Conservation (phyloP, 2,797 vertebrate genomes). For the Eutrigla gurnardus region DNA sequence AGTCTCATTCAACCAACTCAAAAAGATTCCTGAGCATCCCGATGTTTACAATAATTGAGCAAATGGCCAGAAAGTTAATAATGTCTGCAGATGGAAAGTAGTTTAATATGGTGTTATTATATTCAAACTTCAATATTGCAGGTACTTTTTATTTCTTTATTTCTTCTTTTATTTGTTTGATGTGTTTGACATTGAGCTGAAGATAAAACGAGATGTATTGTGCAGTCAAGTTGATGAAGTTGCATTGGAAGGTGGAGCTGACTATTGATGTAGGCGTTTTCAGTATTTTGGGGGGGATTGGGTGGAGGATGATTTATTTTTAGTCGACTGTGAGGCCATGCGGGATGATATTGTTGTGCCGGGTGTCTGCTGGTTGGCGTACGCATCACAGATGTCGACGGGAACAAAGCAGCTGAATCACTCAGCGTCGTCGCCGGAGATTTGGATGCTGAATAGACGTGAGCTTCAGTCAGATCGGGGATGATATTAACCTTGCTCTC, state of each 20-base stretch:
- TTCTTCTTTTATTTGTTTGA: not conserved
- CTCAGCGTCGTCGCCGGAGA: conserved; percentile 45
- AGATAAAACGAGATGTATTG: not conserved
- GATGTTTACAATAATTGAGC: not conserved
- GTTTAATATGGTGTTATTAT: not conserved
- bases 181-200: not conserved
- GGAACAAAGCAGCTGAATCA: conserved; percentile 34
- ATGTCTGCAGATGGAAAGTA: too few relatives aligned
- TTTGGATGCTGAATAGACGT: conserved; percentile 61
- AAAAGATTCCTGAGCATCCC: not conserved
- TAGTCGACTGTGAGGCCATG: not conserved
- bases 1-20: not conserved
- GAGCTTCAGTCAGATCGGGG: conserved; percentile 49
- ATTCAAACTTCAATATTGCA: not conserved
- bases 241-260: not conserved
- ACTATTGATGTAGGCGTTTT: not conserved
- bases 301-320: not conserved
- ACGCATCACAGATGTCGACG: conserved; percentile 37
- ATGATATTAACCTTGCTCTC: conserved; percentile 71
- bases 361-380: not conserved
- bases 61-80: not conserved
- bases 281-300: not conserved
- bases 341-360: not conserved
- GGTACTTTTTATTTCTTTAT: too few relatives aligned
- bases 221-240: not conserved